These are phyloP conservation scores for Phoenicopterus ruber DNA, from an alignment of 2,113 vertebrate species.

Conservation along the genomic window DNA sequence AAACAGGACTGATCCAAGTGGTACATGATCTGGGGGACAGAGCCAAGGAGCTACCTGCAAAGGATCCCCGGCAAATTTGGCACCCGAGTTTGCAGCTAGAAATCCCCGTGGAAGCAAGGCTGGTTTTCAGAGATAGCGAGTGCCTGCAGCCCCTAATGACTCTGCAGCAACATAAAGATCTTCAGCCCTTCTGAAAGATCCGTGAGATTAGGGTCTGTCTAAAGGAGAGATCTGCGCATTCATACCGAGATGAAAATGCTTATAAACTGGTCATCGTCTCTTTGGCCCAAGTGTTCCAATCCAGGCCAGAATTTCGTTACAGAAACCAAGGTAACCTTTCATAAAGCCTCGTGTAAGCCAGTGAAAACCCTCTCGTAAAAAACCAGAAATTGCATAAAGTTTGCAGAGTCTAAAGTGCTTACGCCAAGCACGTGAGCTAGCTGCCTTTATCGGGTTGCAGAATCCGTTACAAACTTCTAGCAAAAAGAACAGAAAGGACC, in stretches of 20 bases:
- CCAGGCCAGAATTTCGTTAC: neutral
- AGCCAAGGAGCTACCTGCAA: neutral
- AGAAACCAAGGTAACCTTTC: neutral
- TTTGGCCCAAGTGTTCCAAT: neutral
- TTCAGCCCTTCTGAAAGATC: neutral
- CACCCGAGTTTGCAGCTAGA: neutral
- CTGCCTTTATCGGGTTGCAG: neutral
- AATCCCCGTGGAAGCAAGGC: neutral
- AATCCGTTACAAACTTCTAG: neutral
- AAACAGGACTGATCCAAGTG: fast-evolving
- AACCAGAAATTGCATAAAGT: neutral
- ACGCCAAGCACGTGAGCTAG: fast-evolving
- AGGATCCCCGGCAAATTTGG: neutral
- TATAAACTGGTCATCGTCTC: neutral
- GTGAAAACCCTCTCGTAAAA: neutral
- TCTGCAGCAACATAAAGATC: neutral
- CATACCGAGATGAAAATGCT: fast-evolving
- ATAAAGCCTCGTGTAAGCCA: neutral
- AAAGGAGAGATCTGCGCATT: neutral
- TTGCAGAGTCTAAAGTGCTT: neutral
- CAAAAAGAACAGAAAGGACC: neutral
- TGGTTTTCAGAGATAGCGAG: neutral
- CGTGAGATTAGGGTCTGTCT: fast-evolving
- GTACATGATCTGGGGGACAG: neutral
- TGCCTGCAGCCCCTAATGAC: neutral